Conservation (phyloP, 2,888 invertebrate genomes). For the Heliothis peltigera region DNA sequence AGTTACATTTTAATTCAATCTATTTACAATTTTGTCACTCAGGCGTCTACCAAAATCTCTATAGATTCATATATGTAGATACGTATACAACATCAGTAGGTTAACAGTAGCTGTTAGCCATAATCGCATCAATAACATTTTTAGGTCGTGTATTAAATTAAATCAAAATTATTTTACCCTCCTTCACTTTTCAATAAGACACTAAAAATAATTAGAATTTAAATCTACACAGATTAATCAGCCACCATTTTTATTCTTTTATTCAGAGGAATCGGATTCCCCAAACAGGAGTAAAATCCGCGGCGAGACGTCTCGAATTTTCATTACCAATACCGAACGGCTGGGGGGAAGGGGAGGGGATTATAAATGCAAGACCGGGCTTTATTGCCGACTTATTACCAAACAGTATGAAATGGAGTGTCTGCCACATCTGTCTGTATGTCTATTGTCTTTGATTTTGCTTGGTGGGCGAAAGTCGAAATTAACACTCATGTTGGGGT, state of each 20-base stretch:
- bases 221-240: constrained; percentile 47
- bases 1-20: too few relatives aligned
- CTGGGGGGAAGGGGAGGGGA: constrained; percentile 51
- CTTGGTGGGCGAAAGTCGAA: constrained; percentile 19
- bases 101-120: too few relatives aligned
- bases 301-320: constrained; percentile 76
- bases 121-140: too few relatives aligned
- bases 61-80: too few relatives aligned
- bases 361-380: constrained; percentile 75
- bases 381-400: constrained; percentile 63
- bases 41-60: too few relatives aligned
- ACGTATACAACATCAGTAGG: too few relatives aligned
- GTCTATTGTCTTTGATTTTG: constrained; percentile 45
- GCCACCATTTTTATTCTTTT: constrained; percentile 46
- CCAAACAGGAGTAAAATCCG: constrained; percentile 72
- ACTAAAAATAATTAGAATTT: neutral
- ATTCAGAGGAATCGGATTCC: constrained; percentile 62
- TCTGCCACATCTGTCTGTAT: constrained; percentile 44
- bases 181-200: neutral
- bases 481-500: constrained; percentile 37
- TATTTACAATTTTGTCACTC: too few relatives aligned
- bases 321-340: constrained; percentile 55
- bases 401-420: constrained; percentile 51
- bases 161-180: too few relatives aligned
- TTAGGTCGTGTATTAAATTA: too few relatives aligned